Evolutionary conservation across 1,140 invertebrate species (phyloP).

Genomic region (Mizuhopecten yessoensis): DNA sequence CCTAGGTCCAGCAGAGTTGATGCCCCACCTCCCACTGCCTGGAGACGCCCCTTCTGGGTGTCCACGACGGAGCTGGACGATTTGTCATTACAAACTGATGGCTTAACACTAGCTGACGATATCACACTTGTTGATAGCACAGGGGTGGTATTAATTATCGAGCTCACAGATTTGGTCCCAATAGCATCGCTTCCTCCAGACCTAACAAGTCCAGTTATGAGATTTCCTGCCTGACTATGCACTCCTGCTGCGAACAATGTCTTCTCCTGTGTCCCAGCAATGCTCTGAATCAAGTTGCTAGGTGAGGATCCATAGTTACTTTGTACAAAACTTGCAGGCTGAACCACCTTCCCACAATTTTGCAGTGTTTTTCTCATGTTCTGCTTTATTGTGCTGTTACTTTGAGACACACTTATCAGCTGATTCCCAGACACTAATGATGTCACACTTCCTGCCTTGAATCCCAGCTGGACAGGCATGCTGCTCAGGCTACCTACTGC

Average conservation of each 20-base stretch:
- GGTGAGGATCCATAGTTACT: not conserved
- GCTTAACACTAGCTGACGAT: not conserved
- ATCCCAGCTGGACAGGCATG: not conserved
- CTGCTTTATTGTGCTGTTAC: not conserved
- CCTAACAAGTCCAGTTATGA: not conserved
- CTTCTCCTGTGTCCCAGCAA: not conserved
- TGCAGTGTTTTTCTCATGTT: not conserved
- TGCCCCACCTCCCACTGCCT: constrained; percentile 14
- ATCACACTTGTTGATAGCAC: not conserved
- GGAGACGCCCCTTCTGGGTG: not conserved
- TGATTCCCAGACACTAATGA: constrained; percentile 20
- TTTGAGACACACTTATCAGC: not conserved
- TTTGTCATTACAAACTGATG: not conserved
- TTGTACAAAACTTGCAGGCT: not conserved
- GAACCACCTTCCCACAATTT: not conserved
- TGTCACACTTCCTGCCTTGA: not conserved
- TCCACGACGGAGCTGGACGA: not conserved
- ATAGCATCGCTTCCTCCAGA: not conserved
- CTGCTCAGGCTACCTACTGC: not conserved
- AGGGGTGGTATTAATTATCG: not conserved
- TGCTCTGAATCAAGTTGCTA: not conserved
- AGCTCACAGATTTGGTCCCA: not conserved
- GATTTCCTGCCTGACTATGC: not conserved
- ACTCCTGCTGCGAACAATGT: not conserved
- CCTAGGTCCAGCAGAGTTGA: not conserved